These are phyloP conservation scores for Apoda limacodes DNA, from an alignment of 2,888 invertebrate species.

Conservation along the genomic window DNA sequence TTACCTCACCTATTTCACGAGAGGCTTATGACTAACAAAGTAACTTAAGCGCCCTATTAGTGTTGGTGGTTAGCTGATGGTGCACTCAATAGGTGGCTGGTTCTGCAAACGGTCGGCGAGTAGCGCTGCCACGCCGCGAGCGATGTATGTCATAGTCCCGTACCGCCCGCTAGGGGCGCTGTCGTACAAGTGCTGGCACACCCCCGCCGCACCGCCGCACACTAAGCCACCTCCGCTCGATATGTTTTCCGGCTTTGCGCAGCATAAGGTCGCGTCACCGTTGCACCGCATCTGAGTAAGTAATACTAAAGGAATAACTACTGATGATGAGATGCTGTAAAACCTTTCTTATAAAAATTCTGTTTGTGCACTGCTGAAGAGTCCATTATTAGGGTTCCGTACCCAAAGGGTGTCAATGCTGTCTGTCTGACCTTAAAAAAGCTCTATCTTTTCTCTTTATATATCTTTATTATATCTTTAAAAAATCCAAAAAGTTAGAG, in stretches of 20 bases:
- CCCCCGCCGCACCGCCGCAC: slow-evolving; percentile 94
- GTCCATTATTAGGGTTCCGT: no score
- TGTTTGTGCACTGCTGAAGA: no score
- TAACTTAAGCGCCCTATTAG: neutral
- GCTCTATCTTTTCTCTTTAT: no score
- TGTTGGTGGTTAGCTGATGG: slow-evolving; percentile 75
- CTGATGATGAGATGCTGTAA: no score
- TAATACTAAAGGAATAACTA: no score
- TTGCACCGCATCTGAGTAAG: slow-evolving; percentile 84
- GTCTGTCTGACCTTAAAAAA: no score
- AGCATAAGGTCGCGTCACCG: slow-evolving; percentile 94
- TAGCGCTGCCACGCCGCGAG: slow-evolving; percentile 82
- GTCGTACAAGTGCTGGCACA: slow-evolving; percentile 98
- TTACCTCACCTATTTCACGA: neutral
- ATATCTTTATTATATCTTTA: no score
- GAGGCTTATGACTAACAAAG: neutral
- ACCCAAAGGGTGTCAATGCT: no score
- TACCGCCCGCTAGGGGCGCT: slow-evolving; percentile 97
- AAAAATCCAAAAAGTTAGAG: no score
- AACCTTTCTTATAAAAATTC: no score
- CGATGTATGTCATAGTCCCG: slow-evolving; percentile 98
- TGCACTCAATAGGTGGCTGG: slow-evolving; percentile 84
- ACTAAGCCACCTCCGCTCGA: slow-evolving; percentile 74
- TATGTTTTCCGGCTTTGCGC: slow-evolving; percentile 76
- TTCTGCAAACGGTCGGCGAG: slow-evolving; percentile 79